phyloP scores from a whole-genome alignment of 1,140 invertebrate genomes.

The Adelges cooleyi region DNA sequence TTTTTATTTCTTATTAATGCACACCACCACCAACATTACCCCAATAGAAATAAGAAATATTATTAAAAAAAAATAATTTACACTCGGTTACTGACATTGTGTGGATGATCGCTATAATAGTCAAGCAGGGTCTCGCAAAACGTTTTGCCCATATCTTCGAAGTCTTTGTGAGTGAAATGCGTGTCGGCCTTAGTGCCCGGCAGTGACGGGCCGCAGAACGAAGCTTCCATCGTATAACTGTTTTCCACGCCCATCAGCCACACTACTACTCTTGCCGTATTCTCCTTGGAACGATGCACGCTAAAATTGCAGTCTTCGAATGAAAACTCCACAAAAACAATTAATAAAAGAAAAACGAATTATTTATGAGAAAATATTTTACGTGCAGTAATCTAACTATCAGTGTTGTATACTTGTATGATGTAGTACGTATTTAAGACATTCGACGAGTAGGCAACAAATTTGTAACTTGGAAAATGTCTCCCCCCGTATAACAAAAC shows the following conservation, averaged over 20 bases:
- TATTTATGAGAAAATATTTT: too few relatives aligned
- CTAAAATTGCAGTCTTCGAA: constrained; percentile 89
- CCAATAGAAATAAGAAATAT: too few relatives aligned
- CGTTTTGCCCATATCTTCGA: constrained; percentile 67
- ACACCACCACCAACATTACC: too few relatives aligned
- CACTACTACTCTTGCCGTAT: constrained; percentile 81
- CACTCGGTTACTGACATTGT: constrained; percentile 54
- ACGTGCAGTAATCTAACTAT: too few relatives aligned
- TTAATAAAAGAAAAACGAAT: background rate
- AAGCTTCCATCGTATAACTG: constrained; percentile 90
- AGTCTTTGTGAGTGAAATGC: constrained; percentile 75
- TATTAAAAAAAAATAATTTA: too few relatives aligned
- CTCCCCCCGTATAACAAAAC: too few relatives aligned
- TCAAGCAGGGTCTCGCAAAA: constrained; percentile 87
- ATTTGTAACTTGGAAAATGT: too few relatives aligned
- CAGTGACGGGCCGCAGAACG: constrained; percentile 75
- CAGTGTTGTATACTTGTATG: too few relatives aligned
- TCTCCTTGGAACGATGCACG: constrained; percentile 83
- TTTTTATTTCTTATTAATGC: too few relatives aligned
- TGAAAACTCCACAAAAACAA: constrained; percentile 54
- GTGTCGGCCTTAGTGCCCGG: constrained; percentile 59
- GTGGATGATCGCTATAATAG: constrained; percentile 76
- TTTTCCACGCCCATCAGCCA: constrained; percentile 89
- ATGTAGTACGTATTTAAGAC: too few relatives aligned
- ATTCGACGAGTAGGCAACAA: too few relatives aligned